Evolutionary conservation across 2,888 invertebrate species (phyloP).

Genomic region (Cryptus viduatorius): DNA sequence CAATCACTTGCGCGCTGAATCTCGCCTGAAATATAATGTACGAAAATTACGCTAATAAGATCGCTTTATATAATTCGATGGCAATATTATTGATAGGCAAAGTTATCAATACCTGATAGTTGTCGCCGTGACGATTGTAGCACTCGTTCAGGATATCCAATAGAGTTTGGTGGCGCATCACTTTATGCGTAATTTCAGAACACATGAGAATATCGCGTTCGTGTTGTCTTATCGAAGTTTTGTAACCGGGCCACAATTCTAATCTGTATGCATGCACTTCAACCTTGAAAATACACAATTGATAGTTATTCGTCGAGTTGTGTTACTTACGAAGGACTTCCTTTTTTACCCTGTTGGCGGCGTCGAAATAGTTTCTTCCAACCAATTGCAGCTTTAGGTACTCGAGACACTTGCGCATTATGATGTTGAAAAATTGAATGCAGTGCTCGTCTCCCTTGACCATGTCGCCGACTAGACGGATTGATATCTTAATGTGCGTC

Average conservation of each 20-base stretch:
- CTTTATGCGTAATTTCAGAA: slow-evolving; percentile 93
- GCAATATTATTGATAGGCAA: too few species aligned
- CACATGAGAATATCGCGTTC: slow-evolving; percentile 92
- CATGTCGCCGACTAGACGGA: slow-evolving; percentile 88
- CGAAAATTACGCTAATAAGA: too few species aligned
- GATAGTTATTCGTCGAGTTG: neutral
- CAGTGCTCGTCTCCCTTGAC: slow-evolving; percentile 89
- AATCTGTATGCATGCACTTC: slow-evolving; percentile 88
- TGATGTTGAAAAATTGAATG: slow-evolving; percentile 92
- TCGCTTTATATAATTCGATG: too few species aligned
- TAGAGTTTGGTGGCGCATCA: slow-evolving; percentile 91
- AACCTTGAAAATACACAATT: slow-evolving; percentile 84
- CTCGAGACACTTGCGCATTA: slow-evolving; percentile 90
- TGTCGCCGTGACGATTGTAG: slow-evolving; percentile 84
- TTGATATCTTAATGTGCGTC: slow-evolving; percentile 86
- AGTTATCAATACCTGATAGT: slow-evolving; percentile 84
- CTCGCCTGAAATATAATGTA: slow-evolving; percentile 42
- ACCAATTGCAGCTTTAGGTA: slow-evolving; percentile 89
- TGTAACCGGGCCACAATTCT: slow-evolving; percentile 93
- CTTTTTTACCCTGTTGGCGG: slow-evolving; percentile 87
- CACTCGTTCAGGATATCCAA: slow-evolving; percentile 86
- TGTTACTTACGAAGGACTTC: too few species aligned
- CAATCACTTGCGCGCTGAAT: slow-evolving; percentile 79
- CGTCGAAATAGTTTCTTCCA: slow-evolving; percentile 91
- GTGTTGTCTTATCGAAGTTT: slow-evolving; percentile 94